phyloP scores from a whole-genome alignment of 2,888 invertebrate species.

The Metallyticus violacea region DNA sequence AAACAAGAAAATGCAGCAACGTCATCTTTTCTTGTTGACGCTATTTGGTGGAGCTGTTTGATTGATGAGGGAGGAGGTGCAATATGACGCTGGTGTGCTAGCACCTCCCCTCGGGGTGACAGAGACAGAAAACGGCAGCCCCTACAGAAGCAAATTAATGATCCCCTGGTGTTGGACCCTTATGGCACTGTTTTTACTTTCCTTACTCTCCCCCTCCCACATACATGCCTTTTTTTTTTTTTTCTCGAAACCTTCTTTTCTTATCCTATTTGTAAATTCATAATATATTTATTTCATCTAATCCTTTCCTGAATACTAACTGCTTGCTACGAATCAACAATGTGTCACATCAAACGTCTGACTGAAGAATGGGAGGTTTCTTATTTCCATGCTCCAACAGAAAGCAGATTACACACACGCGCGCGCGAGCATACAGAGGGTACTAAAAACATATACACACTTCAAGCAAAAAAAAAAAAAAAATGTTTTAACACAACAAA shows the following conservation, averaged over 20 bases:
- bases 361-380: too few relatives aligned
- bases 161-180: background rate
- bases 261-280: background rate
- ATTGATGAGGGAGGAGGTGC: constrained; percentile 13
- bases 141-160: constrained; percentile 4
- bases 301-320: background rate
- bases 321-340: too few relatives aligned
- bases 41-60: background rate
- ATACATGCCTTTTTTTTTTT: background rate
- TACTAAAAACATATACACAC: too few relatives aligned
- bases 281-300: background rate
- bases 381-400: too few relatives aligned
- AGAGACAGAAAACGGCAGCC: background rate
- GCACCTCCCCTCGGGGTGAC: background rate
- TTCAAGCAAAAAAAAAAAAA: too few relatives aligned
- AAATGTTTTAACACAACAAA: too few relatives aligned
- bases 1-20: too few relatives aligned
- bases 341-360: background rate
- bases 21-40: background rate
- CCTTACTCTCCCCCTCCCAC: background rate
- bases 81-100: constrained; percentile 1
- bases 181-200: background rate
- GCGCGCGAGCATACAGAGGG: too few relatives aligned
- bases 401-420: too few relatives aligned
- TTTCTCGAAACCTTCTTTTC: background rate